Base-by-base conservation (phyloP, 2,888 invertebrate genomes). In the Odontomyia ornata region DNA sequence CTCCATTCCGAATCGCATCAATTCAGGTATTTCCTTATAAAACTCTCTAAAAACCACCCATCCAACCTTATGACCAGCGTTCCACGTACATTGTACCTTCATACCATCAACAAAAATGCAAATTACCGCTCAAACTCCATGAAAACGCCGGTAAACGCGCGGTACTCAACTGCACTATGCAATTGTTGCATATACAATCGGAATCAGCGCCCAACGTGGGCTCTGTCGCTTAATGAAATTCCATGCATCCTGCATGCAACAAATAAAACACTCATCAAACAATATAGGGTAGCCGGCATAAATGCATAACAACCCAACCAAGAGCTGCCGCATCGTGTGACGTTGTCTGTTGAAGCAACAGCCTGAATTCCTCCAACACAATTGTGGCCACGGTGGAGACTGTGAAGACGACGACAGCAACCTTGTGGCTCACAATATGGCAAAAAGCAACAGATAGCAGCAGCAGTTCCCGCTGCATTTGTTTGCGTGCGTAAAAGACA, bases 391-490 rank as follows among this genome's bases (percentile, higher is more conserved):
- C 52, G 52, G 9, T 36, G 36, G 36, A 36, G 36, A 36, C 3
- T 3, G 9, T 9, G 5, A 36, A 36, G 9, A 5, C 36, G 36
- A 9, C 36, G 36, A 9, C 36, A 5, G 5, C 36, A n/a, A 36
- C 36, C 9, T 36, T 9, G 36, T 3, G 36, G 36, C 9, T 5
- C 36, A 36, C 36, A 36, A 1, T 21, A 67, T 47, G 69, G 47
- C 47, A 71, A 5, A 47, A 27, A 72, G 72, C 72, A 72, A 72
- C 72, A 72, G 72, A 72, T 72, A 56, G 72, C 72, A n/a, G n/a
- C n/a, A n/a, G n/a, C n/a, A n/a, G n/a, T n/a, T 72, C 30, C 46
- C 28, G 30, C 28, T 46, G 27, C 47, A 47, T 52, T 71, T 13
- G 36, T 13, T 52, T 9, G 57, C 18, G 25, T 60, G 64, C 47